Evolutionary conservation across 2,888 invertebrate genomes (phyloP), one percentile per base, ranked within the genome.

Genomic region (Chouioia cunea): DNA sequence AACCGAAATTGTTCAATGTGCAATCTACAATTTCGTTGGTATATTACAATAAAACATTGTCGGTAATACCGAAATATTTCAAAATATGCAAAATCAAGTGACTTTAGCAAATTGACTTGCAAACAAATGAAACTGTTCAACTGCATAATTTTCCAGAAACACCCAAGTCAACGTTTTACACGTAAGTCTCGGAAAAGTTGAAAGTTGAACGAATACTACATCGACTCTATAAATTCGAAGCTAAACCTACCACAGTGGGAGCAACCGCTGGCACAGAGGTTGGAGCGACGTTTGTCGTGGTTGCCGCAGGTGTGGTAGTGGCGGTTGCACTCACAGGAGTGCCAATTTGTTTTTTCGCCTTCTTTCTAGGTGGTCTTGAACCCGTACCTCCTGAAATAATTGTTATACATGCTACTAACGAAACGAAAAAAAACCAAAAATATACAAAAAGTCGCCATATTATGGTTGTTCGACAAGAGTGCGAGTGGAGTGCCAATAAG

Each of bases 281-380:
- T 14, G 65, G 36, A 2, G 67, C 12, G 8, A 64, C 63, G 20
- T 71, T 63, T 12, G 71, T 69, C 2, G 59, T 54, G 12, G 73
- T 58, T 8, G 64, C 48, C n/a, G 70, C 75, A n/a, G 80, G 79
- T 48, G 80, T 73, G 18, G 76, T 43, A 0, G 71, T 18, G 6
- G 74, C 52, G 23, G 62, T 56, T 63, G 22, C 65, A 27, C 76
- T 73, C 10, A 77, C 59, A 62, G 78, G 78, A 60, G 80, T 75
- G 66, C 74, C 79, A 48, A 77, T 81, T 43, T 85, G 87, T 82
- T 88, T 89, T 86, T 88, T 89, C 73, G 79, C 77, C 84, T 89
- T 89, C 86, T 89, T 89, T 84, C 88, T 87, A 27, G 87, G 84
- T 16, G 87, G 87, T 75, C 88, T 86, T 80, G 80, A 86, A 62